Conservation (phyloP, 2,888 invertebrate genomes). For the Chaetoderma sp. region DNA sequence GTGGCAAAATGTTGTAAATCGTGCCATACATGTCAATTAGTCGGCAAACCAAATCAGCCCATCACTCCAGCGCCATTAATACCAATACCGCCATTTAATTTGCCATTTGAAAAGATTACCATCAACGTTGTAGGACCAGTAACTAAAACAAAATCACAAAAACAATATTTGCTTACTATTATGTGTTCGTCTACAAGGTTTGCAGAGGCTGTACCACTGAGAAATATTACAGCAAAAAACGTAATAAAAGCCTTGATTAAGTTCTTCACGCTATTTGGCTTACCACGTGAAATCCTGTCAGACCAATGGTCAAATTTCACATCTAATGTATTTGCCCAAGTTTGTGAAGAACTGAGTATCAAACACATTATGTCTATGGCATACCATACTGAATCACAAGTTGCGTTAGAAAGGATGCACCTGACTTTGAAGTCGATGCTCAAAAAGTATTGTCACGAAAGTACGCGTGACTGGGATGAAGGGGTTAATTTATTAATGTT, state of each 20-base stretch:
- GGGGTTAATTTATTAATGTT: too few species aligned
- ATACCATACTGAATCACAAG: constrained; percentile 18
- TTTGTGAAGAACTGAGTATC: constrained; percentile 9
- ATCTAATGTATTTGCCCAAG: constrained; percentile 14
- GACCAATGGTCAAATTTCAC: constrained; percentile 18
- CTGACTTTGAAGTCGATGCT: too few species aligned
- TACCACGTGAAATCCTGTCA: constrained; percentile 15
- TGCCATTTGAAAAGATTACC: constrained; percentile 12
- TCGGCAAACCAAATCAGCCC: constrained; percentile 10
- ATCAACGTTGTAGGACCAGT: constrained; percentile 15
- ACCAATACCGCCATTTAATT: constrained; percentile 16
- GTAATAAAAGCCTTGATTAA: background rate
- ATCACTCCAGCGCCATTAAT: constrained; percentile 1
- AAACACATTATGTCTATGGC: constrained; percentile 12
- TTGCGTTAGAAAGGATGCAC: too few species aligned
- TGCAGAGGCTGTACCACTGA: constrained; percentile 22
- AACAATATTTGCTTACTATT: constrained; percentile 18
- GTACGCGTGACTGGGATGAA: too few species aligned
- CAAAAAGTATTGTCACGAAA: too few species aligned
- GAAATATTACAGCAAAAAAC: background rate
- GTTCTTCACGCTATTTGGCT: constrained; percentile 12
- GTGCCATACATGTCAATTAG: constrained; percentile 16
- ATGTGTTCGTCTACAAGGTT: constrained; percentile 16
- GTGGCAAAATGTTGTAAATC: constrained; percentile 8
- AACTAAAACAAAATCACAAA: constrained; percentile 9